Evolutionary conservation across 1,140 invertebrate genomes (phyloP).

Genomic region (Zaprionus taronus): DNA sequence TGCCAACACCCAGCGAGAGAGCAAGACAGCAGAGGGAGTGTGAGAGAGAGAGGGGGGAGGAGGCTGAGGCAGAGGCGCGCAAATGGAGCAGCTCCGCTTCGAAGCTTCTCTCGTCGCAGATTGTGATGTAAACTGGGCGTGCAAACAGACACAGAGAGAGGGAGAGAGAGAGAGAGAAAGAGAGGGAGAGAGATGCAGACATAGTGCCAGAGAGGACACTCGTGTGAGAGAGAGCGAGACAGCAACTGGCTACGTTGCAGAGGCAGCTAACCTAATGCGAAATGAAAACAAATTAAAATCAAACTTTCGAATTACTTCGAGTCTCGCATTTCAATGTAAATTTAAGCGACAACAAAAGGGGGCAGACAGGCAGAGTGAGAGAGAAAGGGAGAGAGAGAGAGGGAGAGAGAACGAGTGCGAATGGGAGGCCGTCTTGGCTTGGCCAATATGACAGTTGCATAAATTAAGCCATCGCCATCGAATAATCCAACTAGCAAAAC

Average conservation of each 20-base stretch:
- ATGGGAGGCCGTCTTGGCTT: not conserved
- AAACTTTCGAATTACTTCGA: slow-evolving; percentile 84
- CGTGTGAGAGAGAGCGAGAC: slow-evolving; percentile 3
- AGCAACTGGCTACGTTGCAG: slow-evolving; percentile 21
- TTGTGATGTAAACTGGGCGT: slow-evolving; percentile 78
- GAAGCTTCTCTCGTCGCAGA: slow-evolving; percentile 59
- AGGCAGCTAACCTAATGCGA: slow-evolving; percentile 75
- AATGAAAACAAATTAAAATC: slow-evolving; percentile 84
- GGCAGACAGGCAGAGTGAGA: slow-evolving; percentile 13
- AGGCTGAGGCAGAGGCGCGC: slow-evolving; percentile 48
- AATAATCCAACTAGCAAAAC: slow-evolving; percentile 16
- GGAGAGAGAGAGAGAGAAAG: slow-evolving; percentile 21
- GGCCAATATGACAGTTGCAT: slow-evolving; percentile 45
- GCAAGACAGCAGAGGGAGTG: not conserved
- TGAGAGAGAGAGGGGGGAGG: not conserved
- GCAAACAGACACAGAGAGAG: slow-evolving; percentile 62
- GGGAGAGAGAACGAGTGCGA: slow-evolving; percentile 1
- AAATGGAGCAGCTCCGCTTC: slow-evolving; percentile 68
- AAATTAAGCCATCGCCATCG: slow-evolving; percentile 45
- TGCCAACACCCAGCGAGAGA: slow-evolving; percentile 66
- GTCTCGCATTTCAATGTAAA: slow-evolving; percentile 83
- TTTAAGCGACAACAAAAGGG: slow-evolving; percentile 75
- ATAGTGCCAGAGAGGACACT: not conserved
- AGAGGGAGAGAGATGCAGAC: slow-evolving; percentile 1
- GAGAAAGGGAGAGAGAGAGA: not conserved